A percentile compares a stretch with the other conserved stretches of the same genome.
phyloP scores from a whole-genome alignment of 2,888 invertebrate species.

The Acanthosepion lycidas region DNA sequence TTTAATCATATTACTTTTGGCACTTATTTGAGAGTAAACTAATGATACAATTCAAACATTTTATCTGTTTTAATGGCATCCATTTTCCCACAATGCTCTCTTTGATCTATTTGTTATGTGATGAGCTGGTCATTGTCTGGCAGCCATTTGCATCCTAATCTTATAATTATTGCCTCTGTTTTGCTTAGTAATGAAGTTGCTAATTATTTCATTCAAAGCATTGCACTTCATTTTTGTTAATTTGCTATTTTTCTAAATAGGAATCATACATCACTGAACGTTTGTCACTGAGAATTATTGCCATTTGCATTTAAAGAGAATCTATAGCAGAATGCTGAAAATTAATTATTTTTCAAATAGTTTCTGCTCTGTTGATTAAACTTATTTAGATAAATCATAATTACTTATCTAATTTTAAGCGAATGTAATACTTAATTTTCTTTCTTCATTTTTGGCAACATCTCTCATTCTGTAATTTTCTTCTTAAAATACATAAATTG shows the following conservation, averaged over 20 bases:
- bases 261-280: not conserved
- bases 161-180: not conserved
- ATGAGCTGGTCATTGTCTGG: not conserved
- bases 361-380: too few species aligned
- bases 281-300: not conserved
- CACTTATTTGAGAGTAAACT: not conserved
- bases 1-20: too few species aligned
- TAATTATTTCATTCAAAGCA: not conserved
- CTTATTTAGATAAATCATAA: too few species aligned
- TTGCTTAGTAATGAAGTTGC: too few species aligned
- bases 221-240: not conserved
- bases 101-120: not conserved
- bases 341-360: not conserved
- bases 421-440: too few species aligned
- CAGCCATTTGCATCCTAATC: not conserved
- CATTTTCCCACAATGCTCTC: not conserved
- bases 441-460: too few species aligned
- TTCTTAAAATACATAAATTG: too few species aligned
- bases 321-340: not conserved
- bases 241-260: not conserved
- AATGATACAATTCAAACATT: not conserved
- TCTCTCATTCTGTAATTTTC: too few species aligned
- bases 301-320: not conserved
- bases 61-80: not conserved
- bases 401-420: too few species aligned